Evolutionary conservation across 2,888 invertebrate species (phyloP).

Genomic region (Tridacna gigas): DNA sequence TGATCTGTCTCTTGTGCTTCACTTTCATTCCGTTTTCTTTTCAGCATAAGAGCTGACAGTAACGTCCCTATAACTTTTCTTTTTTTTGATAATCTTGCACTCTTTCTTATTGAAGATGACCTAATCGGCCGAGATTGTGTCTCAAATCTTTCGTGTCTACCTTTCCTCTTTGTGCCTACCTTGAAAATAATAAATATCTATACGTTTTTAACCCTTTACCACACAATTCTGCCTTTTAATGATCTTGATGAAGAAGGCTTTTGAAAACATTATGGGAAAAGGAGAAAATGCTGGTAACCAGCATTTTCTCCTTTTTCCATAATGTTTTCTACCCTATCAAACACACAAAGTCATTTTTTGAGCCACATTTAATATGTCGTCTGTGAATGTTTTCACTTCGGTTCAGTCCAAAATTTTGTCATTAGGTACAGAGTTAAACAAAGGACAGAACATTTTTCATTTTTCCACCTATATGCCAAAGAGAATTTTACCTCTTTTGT

Average conservation of each 20-base stretch:
- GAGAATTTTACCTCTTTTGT: no score
- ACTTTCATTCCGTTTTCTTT: background rate
- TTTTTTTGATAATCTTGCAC: background rate
- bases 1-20: no score
- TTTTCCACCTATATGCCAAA: no score
- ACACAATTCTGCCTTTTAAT: background rate
- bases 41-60: background rate
- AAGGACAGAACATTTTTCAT: no score
- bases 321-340: background rate
- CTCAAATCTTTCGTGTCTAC: background rate
- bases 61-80: background rate
- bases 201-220: background rate
- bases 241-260: background rate
- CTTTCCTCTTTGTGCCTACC: background rate
- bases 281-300: background rate
- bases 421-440: no score
- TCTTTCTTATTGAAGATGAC: background rate
- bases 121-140: background rate
- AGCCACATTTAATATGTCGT: no score
- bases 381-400: no score
- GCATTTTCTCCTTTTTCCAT: background rate
- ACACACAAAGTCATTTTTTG: no score
- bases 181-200: background rate
- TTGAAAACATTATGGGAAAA: background rate
- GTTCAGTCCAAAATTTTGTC: no score